Evolutionary conservation across 2,797 vertebrate species (phyloP).

Genomic region (Artibeus lituratus): DNA sequence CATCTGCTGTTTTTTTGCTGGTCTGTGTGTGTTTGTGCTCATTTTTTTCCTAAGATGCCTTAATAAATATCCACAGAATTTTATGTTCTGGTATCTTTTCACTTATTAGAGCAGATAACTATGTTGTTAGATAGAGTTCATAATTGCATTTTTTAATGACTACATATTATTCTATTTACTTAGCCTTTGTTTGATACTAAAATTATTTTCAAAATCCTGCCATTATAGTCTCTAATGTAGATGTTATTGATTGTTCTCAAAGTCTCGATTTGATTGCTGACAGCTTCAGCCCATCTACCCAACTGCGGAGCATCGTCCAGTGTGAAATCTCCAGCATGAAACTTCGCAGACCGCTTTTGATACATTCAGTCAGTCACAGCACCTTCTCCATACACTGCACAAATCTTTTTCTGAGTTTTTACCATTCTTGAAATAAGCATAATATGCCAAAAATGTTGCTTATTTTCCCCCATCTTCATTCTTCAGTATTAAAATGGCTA

Average conservation of each 20-base stretch:
- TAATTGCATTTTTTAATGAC: slow-evolving; percentile 16
- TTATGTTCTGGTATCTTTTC: slow-evolving; percentile 38
- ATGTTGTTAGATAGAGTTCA: slow-evolving; percentile 24
- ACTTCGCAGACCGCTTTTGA: background rate
- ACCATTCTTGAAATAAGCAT: background rate
- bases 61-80: slow-evolving; percentile 25
- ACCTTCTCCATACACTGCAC: background rate
- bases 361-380: background rate
- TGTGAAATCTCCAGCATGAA: background rate
- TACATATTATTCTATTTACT: background rate
- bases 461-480: background rate
- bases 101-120: slow-evolving; percentile 32
- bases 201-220: background rate
- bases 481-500: background rate
- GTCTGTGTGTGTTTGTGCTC: background rate
- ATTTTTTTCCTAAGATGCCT: slow-evolving; percentile 36
- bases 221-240: background rate
- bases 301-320: background rate
- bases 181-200: slow-evolving; percentile 29
- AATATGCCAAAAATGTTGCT: background rate
- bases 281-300: background rate
- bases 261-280: background rate
- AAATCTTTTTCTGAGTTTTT: background rate
- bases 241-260: background rate
- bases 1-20: background rate